These are phyloP conservation scores for Microctonus hyperodae DNA, from an alignment of 2,888 invertebrate genomes.

Conservation along the genomic window DNA sequence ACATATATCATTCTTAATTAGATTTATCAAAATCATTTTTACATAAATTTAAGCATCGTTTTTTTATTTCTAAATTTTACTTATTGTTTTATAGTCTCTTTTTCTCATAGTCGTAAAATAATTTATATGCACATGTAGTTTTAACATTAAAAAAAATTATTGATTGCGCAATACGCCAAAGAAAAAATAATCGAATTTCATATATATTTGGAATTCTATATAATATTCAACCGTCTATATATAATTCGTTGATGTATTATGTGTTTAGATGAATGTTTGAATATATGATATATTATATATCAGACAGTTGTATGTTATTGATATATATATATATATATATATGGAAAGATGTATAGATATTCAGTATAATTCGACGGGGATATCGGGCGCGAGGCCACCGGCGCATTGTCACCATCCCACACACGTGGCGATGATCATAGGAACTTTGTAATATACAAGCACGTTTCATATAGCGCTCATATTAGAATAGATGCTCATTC, in stretches of 20 bases:
- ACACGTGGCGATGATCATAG: slow-evolving; percentile 37
- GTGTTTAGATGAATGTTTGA: slow-evolving; percentile 1
- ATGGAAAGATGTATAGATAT: background rate
- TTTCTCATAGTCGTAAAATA: slow-evolving; percentile 26
- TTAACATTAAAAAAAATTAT: slow-evolving; percentile 19
- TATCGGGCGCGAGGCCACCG: slow-evolving; percentile 33
- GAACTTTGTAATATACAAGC: slow-evolving; percentile 37
- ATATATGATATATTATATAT: slow-evolving; percentile 23
- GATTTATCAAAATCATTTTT: slow-evolving; percentile 8
- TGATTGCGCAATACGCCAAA: slow-evolving; percentile 35
- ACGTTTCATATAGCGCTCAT: slow-evolving; percentile 27
- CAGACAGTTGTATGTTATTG: background rate
- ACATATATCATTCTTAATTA: slow-evolving; percentile 18
- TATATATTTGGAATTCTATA: slow-evolving; percentile 12
- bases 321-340: background rate
- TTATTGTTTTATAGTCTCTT: background rate
- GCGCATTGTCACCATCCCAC: slow-evolving; percentile 56
- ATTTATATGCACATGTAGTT: slow-evolving; percentile 26
- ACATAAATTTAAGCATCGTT: slow-evolving; percentile 7
- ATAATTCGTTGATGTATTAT: slow-evolving; percentile 50
- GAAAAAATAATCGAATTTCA: slow-evolving; percentile 14
- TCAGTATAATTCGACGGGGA: slow-evolving; percentile 17
- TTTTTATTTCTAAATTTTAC: background rate
- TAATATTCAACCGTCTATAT: slow-evolving; percentile 38
- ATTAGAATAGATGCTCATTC: background rate